Evolutionary conservation across 2,797 vertebrate species (phyloP).

Genomic region (Mastacembelus armatus): DNA sequence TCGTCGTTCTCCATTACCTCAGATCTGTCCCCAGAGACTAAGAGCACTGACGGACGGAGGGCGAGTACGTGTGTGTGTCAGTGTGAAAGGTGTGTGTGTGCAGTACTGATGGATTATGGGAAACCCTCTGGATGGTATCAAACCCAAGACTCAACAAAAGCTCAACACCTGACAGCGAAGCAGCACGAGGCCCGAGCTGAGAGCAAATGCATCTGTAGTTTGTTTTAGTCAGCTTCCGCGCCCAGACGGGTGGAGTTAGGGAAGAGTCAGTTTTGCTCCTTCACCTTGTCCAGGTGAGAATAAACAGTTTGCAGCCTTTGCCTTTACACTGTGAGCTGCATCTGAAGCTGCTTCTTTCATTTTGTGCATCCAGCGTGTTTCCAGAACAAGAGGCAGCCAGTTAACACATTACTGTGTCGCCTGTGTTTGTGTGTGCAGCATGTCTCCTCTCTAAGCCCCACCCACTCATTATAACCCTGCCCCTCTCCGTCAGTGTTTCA

Average conservation of each 20-base stretch:
- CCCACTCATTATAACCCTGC: neutral
- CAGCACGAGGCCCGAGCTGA: slow-evolving; percentile 8
- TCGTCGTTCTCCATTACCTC: slow-evolving; percentile 62
- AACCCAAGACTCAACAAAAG: slow-evolving; percentile 71
- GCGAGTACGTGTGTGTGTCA: slow-evolving; percentile 36
- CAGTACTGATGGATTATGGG: slow-evolving; percentile 63
- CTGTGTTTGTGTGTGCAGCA: too few species aligned
- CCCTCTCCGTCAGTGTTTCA: neutral
- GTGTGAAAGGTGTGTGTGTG: slow-evolving; percentile 2
- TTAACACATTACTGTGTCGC: too few species aligned
- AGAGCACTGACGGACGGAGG: slow-evolving; percentile 45
- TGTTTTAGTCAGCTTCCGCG: slow-evolving; percentile 15
- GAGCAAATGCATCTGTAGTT: slow-evolving; percentile 25
- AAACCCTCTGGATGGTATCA: slow-evolving; percentile 64
- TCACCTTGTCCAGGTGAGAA: neutral
- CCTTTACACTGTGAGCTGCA: too few species aligned
- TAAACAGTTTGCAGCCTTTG: too few species aligned
- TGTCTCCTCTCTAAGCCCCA: neutral
- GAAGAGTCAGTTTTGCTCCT: neutral
- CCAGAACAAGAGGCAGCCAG: too few species aligned
- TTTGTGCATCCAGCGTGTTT: too few species aligned
- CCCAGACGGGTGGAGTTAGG: slow-evolving; percentile 10
- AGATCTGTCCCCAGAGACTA: slow-evolving; percentile 62
- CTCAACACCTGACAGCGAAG: slow-evolving; percentile 62
- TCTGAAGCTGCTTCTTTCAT: too few species aligned